phyloP scores from a whole-genome alignment of 2,113 vertebrate species.

The Paedocypris sp. region DNA sequence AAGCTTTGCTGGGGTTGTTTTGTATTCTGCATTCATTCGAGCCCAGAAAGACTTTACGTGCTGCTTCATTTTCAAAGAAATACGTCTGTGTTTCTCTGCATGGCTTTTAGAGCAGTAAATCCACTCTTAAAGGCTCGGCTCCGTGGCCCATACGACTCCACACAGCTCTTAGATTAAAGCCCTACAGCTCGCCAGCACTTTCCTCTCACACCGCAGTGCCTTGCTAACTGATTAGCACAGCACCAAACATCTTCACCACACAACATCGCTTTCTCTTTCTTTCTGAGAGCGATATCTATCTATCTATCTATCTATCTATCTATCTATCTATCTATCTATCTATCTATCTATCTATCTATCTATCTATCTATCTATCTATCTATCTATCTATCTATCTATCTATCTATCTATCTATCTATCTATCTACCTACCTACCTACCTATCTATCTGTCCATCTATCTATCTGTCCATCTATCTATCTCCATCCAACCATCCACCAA shows the following conservation, averaged over 20 bases:
- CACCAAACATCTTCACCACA: neutral
- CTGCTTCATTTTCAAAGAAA: conserved; percentile 47
- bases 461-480: too few species aligned
- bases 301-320: too few species aligned
- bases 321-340: too few species aligned
- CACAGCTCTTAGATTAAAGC: conserved; percentile 53
- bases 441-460: too few species aligned
- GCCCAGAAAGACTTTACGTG: conserved; percentile 41
- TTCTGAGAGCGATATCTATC: conserved; percentile 23
- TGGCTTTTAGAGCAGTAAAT: conserved; percentile 48
- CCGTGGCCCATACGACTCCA: conserved; percentile 40
- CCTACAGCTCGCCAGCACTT: conserved; percentile 50
- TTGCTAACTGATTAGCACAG: conserved; percentile 57
- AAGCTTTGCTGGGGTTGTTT: conserved; percentile 33
- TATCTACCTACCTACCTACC: too few species aligned
- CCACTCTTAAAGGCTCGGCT: conserved; percentile 45
- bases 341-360: too few species aligned
- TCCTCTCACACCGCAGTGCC: conserved; percentile 55
- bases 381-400: too few species aligned
- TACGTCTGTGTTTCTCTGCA: conserved; percentile 39
- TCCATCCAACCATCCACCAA: too few species aligned
- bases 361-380: too few species aligned
- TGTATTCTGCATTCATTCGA: conserved; percentile 36
- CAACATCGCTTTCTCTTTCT: conserved; percentile 10
- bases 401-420: too few species aligned